A percentile compares a stretch with the other conserved stretches of the same genome.
Evolutionary conservation across 2,888 invertebrate species (phyloP).

Genomic region (Xanthia icteritia): DNA sequence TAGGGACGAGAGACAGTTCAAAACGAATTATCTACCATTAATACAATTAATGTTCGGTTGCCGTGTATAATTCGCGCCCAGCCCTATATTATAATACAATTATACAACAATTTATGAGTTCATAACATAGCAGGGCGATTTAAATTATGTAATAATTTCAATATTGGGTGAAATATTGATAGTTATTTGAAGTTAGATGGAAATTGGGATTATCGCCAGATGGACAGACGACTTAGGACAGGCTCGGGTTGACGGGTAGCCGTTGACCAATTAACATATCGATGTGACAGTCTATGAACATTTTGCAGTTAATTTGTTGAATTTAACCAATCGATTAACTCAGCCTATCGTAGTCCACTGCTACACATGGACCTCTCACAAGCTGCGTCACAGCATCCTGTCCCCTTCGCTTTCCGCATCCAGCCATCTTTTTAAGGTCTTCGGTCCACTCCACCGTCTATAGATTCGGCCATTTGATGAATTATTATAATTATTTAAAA

Average conservation of each 20-base stretch:
- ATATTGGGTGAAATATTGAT: slow-evolving; percentile 13
- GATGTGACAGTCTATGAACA: background rate
- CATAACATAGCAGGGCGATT: slow-evolving; percentile 26
- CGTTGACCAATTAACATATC: background rate
- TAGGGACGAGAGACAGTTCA: slow-evolving; percentile 20
- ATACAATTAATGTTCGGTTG: slow-evolving; percentile 36
- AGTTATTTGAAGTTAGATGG: background rate
- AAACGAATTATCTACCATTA: slow-evolving; percentile 31
- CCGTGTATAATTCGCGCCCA: slow-evolving; percentile 32
- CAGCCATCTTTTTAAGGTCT: background rate
- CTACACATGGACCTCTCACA: background rate
- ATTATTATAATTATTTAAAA: no score
- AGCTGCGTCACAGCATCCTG: background rate
- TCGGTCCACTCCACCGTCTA: background rate
- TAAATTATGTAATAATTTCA: slow-evolving; percentile 48
- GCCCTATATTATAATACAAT: slow-evolving; percentile 32
- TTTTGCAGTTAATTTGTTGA: background rate
- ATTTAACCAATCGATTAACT: background rate
- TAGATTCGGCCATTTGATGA: no score
- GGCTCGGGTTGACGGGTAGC: background rate
- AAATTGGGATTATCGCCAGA: slow-evolving; percentile 10
- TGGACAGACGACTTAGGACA: background rate
- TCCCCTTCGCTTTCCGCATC: background rate
- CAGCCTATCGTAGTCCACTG: background rate
- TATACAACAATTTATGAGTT: slow-evolving; percentile 35